Conservation (phyloP, 2,113 vertebrate genomes). For the Sprattus sprattus region DNA sequence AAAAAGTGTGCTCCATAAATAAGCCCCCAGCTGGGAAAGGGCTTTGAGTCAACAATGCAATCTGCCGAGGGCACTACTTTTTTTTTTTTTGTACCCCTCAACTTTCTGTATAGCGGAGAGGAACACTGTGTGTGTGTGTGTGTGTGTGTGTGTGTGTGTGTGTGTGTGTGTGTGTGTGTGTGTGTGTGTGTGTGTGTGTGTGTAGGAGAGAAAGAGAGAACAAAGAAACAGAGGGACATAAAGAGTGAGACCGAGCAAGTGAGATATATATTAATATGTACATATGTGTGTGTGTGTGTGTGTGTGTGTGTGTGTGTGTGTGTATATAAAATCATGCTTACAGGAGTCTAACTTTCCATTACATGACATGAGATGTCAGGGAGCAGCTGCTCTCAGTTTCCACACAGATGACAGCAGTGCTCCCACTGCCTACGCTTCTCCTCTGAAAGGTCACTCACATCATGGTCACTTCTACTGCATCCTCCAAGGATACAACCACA, state of each 20-base stretch:
- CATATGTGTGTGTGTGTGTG: not conserved
- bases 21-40: constrained; percentile 46
- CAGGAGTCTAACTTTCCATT: not conserved
- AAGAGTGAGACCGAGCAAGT: not conserved
- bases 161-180: constrained; percentile 5
- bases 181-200: constrained; percentile 2
- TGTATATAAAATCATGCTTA: not conserved
- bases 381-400: not conserved
- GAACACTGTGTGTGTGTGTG: not conserved
- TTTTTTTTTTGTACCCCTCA: not conserved
- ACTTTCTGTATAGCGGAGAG: not conserved
- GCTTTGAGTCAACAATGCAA: not conserved
- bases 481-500: no score
- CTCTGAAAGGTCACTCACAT: not conserved
- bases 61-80: not conserved
- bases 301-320: not conserved
- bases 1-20: constrained; percentile 63
- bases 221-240: not conserved
- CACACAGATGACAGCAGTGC: not conserved
- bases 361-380: not conserved
- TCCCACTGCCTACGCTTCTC: not conserved
- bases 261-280: no score
- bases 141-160: not conserved
- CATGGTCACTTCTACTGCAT: no score
- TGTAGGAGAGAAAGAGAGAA: not conserved